These are phyloP conservation scores for Anaspis maculata DNA, from an alignment of 2,888 invertebrate species.

Conservation along the genomic window DNA sequence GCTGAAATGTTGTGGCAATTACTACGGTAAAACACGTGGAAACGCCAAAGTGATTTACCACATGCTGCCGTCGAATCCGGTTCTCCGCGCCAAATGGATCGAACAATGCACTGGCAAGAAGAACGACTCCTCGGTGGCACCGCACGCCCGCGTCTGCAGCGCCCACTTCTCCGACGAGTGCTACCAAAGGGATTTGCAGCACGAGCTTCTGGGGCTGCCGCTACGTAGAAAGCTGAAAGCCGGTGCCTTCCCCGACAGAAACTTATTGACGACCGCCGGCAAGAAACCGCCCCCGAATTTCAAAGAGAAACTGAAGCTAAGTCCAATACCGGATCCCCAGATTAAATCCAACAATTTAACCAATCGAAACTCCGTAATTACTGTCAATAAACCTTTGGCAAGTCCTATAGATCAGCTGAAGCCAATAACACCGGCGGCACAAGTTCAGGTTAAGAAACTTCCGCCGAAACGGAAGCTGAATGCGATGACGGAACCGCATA, in stretches of 20 bases:
- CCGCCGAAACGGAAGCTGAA: no score
- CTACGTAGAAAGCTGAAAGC: constrained; percentile 43
- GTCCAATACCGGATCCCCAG: no score
- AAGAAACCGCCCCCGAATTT: no score
- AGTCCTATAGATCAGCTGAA: no score
- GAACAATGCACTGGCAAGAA: constrained; percentile 34
- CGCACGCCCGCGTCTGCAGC: constrained; percentile 46
- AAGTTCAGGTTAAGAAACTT: no score
- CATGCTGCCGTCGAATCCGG: constrained; percentile 45
- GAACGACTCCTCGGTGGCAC: constrained; percentile 24
- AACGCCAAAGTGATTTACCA: constrained; percentile 43
- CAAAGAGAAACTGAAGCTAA: neutral
- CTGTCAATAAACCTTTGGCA: no score
- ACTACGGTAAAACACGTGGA: constrained; percentile 46
- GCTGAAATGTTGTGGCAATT: constrained; percentile 46
- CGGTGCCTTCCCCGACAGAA: constrained; percentile 42
- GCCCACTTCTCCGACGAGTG: constrained; percentile 46
- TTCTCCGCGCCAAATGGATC: constrained; percentile 43
- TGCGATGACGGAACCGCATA: neutral
- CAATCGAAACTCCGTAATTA: no score
- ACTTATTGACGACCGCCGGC: constrained; percentile 19
- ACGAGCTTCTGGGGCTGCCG: constrained; percentile 48
- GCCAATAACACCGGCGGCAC: no score
- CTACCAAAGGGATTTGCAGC: constrained; percentile 48
- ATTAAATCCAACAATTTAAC: no score